Percentiles rank a stretch among this genome's conserved stretches.
phyloP scores from a whole-genome alignment of 2,113 vertebrate genomes.

The Lophotis ruficrista region DNA sequence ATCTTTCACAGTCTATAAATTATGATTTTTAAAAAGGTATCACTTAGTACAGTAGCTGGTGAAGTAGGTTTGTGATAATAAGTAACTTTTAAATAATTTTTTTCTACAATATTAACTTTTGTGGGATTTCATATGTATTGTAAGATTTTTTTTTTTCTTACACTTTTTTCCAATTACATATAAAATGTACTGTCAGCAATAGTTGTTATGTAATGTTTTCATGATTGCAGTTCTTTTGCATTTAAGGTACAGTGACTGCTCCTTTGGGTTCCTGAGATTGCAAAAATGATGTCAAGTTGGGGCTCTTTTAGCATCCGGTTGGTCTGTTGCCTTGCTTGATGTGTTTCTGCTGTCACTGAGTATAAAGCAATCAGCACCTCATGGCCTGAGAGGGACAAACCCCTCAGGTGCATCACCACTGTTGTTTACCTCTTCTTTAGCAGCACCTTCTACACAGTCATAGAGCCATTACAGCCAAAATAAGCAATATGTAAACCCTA shows the following conservation, averaged over 20 bases:
- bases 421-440: background rate
- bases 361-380: background rate
- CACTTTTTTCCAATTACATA: background rate
- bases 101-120: background rate
- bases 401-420: background rate
- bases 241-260: background rate
- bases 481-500: background rate
- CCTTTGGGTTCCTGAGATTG: background rate
- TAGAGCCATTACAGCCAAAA: background rate
- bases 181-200: background rate
- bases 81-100: background rate
- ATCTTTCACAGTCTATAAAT: background rate
- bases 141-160: background rate
- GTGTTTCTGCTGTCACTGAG: background rate
- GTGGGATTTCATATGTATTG: background rate
- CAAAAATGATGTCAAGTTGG: background rate
- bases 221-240: background rate
- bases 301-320: background rate
- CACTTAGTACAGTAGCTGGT: background rate
- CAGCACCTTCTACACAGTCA: background rate
- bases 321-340: background rate
- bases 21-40: background rate
- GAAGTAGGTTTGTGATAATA: background rate
- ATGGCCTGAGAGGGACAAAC: background rate
- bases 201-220: background rate